phyloP scores from a whole-genome alignment of 2,888 invertebrate genomes.

The Capitulum mitella region DNA sequence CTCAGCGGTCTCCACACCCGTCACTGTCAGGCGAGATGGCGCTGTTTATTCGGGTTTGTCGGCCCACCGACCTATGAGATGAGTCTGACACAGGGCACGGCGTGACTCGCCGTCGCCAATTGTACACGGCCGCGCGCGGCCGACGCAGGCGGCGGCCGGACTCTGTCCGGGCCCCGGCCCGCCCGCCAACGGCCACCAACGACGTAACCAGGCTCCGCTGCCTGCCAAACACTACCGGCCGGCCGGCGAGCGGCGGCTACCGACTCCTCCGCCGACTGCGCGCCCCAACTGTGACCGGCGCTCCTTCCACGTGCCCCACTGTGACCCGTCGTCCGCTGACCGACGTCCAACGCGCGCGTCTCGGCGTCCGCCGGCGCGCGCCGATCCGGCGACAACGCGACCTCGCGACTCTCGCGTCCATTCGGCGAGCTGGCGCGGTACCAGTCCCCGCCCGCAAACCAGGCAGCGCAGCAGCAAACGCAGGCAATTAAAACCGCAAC shows the following conservation, averaged over 20 bases:
- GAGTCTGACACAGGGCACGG: not conserved
- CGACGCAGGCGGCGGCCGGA: too few relatives aligned
- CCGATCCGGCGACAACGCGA: too few relatives aligned
- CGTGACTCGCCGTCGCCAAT: not conserved
- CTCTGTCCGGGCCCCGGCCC: not conserved
- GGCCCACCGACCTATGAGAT: constrained; percentile 10
- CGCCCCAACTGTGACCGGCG: not conserved
- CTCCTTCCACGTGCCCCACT: not conserved
- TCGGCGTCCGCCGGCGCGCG: too few relatives aligned
- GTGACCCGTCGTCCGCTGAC: not conserved
- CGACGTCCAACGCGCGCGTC: too few relatives aligned
- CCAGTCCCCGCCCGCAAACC: not conserved
- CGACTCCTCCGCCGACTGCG: not conserved
- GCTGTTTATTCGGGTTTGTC: not conserved
- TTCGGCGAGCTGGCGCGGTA: too few relatives aligned
- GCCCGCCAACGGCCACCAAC: not conserved
- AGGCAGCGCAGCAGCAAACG: not conserved
- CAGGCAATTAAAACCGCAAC: not conserved
- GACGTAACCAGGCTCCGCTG: not conserved
- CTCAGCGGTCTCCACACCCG: too few relatives aligned
- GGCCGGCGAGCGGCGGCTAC: too few relatives aligned
- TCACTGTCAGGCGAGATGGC: not conserved
- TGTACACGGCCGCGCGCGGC: not conserved
- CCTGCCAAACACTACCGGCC: not conserved
- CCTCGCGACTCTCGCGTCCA: too few relatives aligned